phyloP scores from a whole-genome alignment of 2,113 vertebrate genomes.

The Aptenodytes patagonicus region DNA sequence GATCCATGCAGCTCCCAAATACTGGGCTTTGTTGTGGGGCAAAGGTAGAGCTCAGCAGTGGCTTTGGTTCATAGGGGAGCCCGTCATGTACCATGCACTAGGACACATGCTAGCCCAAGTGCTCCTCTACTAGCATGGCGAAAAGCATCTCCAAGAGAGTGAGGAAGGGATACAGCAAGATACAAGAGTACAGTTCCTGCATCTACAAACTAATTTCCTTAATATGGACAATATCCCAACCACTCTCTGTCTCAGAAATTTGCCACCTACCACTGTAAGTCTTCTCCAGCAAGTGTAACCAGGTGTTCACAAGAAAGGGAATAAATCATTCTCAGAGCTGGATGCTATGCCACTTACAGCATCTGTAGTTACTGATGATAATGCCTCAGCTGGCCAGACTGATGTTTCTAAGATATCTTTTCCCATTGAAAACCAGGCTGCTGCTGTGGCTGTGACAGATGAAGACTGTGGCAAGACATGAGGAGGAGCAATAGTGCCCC shows the following conservation, averaged over 20 bases:
- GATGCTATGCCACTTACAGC: neutral
- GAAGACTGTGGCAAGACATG: neutral
- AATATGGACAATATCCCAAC: neutral
- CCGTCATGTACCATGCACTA: fast-evolving
- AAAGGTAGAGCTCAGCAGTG: neutral
- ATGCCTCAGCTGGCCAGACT: neutral
- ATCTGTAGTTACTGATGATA: neutral
- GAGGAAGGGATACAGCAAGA: neutral
- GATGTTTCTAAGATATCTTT: neutral
- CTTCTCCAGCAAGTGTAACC: neutral
- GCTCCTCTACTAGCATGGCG: neutral
- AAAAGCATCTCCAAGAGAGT: neutral
- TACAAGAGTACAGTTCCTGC: neutral
- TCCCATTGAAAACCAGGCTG: neutral
- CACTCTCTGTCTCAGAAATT: neutral
- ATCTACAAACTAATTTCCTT: neutral
- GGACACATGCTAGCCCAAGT: neutral
- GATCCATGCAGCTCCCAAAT: neutral
- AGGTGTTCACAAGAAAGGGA: neutral
- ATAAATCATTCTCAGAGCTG: neutral
- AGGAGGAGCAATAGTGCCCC: neutral
- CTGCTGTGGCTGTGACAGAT: neutral
- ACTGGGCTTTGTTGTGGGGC: neutral
- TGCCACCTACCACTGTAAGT: neutral
- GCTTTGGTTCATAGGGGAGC: neutral